These are phyloP conservation scores for Sitta europaea DNA, from an alignment of 2,113 vertebrate genomes.

Conservation along the genomic window DNA sequence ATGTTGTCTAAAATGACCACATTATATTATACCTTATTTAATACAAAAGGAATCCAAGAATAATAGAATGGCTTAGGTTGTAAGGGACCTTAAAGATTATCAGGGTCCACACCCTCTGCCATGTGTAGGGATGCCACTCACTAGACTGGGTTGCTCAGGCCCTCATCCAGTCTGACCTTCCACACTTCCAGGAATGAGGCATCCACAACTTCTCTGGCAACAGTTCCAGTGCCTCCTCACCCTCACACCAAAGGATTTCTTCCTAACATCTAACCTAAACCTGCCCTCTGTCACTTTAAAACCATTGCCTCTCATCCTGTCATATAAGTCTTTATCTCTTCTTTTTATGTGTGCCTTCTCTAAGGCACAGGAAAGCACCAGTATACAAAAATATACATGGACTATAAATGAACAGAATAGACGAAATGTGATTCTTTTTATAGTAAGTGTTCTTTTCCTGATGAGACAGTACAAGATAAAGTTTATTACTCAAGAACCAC, in stretches of 20 bases:
- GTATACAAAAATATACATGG: background rate
- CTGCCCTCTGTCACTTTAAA: background rate
- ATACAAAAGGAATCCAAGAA: background rate
- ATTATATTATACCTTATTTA: background rate
- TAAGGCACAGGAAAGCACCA: too few relatives aligned
- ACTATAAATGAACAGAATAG: background rate
- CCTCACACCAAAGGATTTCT: background rate
- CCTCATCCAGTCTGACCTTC: background rate
- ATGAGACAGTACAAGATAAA: background rate
- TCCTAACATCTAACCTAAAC: background rate
- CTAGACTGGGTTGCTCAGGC: background rate
- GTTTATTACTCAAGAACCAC: background rate
- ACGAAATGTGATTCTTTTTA: background rate
- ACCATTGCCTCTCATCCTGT: background rate
- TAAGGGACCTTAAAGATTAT: background rate
- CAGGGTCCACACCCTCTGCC: background rate
- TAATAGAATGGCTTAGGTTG: background rate
- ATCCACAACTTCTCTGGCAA: background rate
- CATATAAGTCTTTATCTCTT: background rate
- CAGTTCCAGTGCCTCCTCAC: background rate
- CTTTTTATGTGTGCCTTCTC: background rate
- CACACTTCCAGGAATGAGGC: background rate
- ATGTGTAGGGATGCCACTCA: fast-evolving
- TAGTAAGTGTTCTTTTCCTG: background rate
- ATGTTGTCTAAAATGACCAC: background rate